Evolutionary conservation across 2,113 vertebrate species (phyloP), one percentile per base, ranked within the genome.

Genomic region (Perca schrenkii): DNA sequence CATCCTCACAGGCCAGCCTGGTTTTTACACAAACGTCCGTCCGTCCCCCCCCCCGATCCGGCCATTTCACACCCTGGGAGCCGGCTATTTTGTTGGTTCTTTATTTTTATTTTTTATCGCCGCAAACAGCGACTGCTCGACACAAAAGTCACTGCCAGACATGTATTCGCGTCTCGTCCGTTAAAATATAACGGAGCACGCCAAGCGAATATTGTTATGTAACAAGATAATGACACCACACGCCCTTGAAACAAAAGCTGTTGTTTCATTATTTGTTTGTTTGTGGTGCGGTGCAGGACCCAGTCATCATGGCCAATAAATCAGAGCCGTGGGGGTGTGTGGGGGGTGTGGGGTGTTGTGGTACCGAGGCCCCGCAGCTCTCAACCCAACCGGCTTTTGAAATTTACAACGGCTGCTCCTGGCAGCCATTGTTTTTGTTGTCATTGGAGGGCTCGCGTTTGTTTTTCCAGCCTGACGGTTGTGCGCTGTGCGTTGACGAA

Each of bases 181-280:
- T 72, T 56, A 50, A 52, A 67, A 70, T 34, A 36, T 74, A 79
- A 75, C 11, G 86, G 78, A 79, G 83, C 70, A 19, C 74, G 87
- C 84, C 78, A 61, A 89, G 89, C 90, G 87, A 90, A 90, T 92
- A 89, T 91, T 88, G 92, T 95, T 95, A 95, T 94, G 93, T 95
- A 95, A 95, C 93, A 2, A 69, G 78, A 85, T 84, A 91, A 93
- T 88, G 93, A 92, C 93, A 89, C 93, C 92, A 86, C 92, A 93
- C 93, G 94, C 93, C 93, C 94, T 95, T 94, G 92, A 93, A 95
- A 93, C 91, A 94, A 92, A 93, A 94, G 93, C 91, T 89, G 74
- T 76, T 83, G 87, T 87, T 91, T 91, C 75, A 40, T 76, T 88
- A 12, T 93, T 89, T 91, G 90, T 92, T 86, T 90, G 83, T 85